A percentile compares a stretch with the other conserved stretches of the same genome.
phyloP scores from a whole-genome alignment of 2,888 invertebrate genomes.

The Ormyrus pomaceus region DNA sequence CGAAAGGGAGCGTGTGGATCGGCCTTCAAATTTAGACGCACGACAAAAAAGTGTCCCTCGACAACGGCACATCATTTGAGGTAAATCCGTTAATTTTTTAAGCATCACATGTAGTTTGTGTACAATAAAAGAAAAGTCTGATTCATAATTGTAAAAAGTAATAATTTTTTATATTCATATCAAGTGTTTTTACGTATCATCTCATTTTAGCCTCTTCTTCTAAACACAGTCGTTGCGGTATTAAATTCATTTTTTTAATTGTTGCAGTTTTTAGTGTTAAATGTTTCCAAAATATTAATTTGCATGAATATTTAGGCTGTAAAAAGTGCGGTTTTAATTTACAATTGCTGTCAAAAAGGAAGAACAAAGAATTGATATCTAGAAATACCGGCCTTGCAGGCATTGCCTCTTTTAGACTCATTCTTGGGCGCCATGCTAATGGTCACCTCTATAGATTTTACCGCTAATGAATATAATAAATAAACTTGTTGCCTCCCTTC shows the following conservation, averaged over 20 bases:
- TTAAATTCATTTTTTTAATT: neutral
- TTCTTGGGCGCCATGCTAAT: slow-evolving; percentile 54
- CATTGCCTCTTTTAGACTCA: slow-evolving; percentile 21
- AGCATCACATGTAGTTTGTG: slow-evolving; percentile 60
- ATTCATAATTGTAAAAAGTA: neutral
- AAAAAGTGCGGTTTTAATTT: neutral
- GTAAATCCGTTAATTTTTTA: slow-evolving; percentile 70
- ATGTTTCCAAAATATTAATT: neutral
- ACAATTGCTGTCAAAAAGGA: too few species aligned
- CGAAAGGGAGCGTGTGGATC: slow-evolving; percentile 54
- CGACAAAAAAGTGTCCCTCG: slow-evolving; percentile 60
- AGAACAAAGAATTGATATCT: neutral
- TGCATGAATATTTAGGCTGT: neutral
- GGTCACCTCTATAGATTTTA: slow-evolving; percentile 49
- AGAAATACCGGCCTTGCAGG: slow-evolving; percentile 24
- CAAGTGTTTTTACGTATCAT: neutral
- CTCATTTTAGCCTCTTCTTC: neutral
- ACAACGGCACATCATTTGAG: slow-evolving; percentile 60
- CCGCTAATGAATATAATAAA: slow-evolving; percentile 29
- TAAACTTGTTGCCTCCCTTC: neutral
- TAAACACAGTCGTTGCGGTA: neutral
- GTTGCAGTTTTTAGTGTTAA: too few species aligned
- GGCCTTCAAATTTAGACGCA: slow-evolving; percentile 57
- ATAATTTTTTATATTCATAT: slow-evolving; percentile 2
- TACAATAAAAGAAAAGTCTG: slow-evolving; percentile 10